Evolutionary conservation across 2,888 invertebrate species (phyloP), one percentile per base, ranked within the genome.

Genomic region (Choreutis nemorana): DNA sequence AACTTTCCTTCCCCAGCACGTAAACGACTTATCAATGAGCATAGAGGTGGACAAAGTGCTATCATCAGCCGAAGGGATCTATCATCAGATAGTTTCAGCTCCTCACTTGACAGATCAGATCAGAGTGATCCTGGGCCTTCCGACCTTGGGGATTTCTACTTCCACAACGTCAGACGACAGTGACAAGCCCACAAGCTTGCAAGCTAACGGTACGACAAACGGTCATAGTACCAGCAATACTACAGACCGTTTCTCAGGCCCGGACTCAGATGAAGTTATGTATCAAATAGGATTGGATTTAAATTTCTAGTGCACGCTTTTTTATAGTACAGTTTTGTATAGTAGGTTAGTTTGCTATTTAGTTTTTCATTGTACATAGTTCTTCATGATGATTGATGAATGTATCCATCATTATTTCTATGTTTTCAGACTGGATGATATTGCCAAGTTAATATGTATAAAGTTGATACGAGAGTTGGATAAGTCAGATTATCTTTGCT

Each of bases 21-120:
- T 98, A 37, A 99, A 99, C 71, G 97, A 98, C 59, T 75, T 98
- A 39, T 91, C 94, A 7, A 86, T 91, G 61, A 86, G 89, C 39
- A 86, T 98, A 27, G 89, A 96, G 52, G 81, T 98, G 5, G 87
- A 90, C 34, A 83, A 86, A 40, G 89, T 90, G 27, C 68, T 98
- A 13, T 87, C 88, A 45, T 86, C 87, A 35, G 97, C 97, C 0
- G 97, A 98, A 67, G 92, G 91, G 5, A 95, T 98, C 44, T 97
- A 89, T 67, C 83, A 90, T 45, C 97, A 98, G 65, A 81, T 98
- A 1, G 84, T 87, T 41, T 82, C 84, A 8, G 84, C 87, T 0
- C 83, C 84, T 1, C 83, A 87, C 44, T 66, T 92, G 30, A 87
- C 88, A 0, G 87, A 90, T 55, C 82, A 85, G 36, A 83, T 92